Percentiles rank a stretch among this genome's conserved stretches.
Conservation (phyloP, 2,113 vertebrate species). For the Cisticola juncidis region DNA sequence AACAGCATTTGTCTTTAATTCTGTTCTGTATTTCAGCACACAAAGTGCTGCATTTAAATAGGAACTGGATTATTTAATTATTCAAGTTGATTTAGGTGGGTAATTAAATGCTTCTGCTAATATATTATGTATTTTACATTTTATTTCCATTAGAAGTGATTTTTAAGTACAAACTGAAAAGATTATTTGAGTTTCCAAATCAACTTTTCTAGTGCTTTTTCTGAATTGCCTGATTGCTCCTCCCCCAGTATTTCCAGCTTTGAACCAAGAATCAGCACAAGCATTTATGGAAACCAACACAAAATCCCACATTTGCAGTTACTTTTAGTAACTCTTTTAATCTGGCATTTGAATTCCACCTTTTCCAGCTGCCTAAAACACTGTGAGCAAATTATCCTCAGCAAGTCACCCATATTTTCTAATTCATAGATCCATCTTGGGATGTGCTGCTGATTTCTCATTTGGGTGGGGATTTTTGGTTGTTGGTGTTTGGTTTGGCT, state of each 20-base stretch:
- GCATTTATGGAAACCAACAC: background rate
- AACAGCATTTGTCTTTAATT: background rate
- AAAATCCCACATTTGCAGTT: background rate
- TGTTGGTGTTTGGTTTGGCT: background rate
- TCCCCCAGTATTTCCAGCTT: background rate
- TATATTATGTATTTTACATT: background rate
- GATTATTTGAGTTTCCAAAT: background rate
- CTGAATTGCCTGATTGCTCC: background rate
- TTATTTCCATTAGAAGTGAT: background rate
- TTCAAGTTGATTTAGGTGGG: slow-evolving; percentile 25
- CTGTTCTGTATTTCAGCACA: background rate
- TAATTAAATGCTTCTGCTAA: slow-evolving; percentile 12
- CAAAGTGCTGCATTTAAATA: background rate
- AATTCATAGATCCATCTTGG: background rate
- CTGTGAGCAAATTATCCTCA: background rate
- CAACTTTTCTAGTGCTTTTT: background rate
- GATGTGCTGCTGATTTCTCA: background rate
- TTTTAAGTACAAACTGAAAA: background rate
- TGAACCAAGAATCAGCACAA: background rate
- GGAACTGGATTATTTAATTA: slow-evolving; percentile 10
- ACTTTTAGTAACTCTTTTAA: background rate
- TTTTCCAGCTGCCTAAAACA: background rate
- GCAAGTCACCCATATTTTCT: background rate
- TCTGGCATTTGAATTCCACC: background rate
- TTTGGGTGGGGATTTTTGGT: rapidly evolving